Percentiles rank a stretch among this genome's conserved stretches.
Conservation (phyloP, 2,797 vertebrate genomes). For the Rallus crepitans region DNA sequence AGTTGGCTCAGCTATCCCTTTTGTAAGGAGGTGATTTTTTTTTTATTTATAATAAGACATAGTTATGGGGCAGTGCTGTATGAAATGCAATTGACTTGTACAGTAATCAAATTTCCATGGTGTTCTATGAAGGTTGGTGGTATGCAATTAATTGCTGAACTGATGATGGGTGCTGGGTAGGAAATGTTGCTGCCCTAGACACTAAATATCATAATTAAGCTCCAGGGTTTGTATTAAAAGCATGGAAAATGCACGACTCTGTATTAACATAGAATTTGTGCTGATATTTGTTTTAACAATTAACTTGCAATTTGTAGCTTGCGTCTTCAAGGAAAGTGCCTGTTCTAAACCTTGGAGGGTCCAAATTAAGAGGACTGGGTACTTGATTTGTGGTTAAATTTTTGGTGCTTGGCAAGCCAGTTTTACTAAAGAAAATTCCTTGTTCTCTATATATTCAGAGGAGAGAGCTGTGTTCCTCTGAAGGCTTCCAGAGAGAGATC, state of each 20-base stretch:
- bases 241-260: neutral
- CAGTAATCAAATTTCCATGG: constrained; percentile 90
- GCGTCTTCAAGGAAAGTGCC: neutral
- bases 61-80: constrained; percentile 81
- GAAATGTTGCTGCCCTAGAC: constrained; percentile 80
- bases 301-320: constrained; percentile 17
- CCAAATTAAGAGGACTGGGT: neutral
- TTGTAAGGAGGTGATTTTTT: constrained; percentile 69
- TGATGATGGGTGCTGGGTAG: constrained; percentile 78
- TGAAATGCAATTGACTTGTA: constrained; percentile 75
- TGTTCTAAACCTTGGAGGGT: neutral
- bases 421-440: neutral
- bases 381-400: neutral
- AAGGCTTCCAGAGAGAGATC: neutral
- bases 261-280: constrained; percentile 9
- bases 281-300: constrained; percentile 45
- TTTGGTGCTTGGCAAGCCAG: neutral
- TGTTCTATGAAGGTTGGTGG: constrained; percentile 80
- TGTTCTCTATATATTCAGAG: neutral
- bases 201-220: constrained; percentile 58
- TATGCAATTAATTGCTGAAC: constrained; percentile 85
- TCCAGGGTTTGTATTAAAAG: constrained; percentile 37
- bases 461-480: neutral
- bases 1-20: constrained; percentile 56
- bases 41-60: constrained; percentile 70